Evolutionary conservation across 1,140 invertebrate genomes (phyloP), one percentile per base, ranked within the genome.

Genomic region (Melanaphis sacchari): DNA sequence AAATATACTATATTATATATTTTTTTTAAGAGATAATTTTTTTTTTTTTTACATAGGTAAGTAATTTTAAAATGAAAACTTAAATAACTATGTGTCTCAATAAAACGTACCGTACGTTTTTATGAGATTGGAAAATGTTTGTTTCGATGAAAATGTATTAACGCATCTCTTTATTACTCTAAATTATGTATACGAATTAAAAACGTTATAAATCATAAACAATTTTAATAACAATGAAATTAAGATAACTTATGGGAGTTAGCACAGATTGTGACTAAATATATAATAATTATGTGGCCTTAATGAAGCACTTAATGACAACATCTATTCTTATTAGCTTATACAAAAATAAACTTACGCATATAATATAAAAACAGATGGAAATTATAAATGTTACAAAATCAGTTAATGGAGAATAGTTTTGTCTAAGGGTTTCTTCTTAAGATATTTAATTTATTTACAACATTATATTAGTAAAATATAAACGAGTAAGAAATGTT

Each of bases 281-380:
- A 52, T 89, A 54, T 15, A 54, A 54, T 89, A 54, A 54, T 89
- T 54, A 89, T 89, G 88, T 54, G 88, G 36, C 36, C 49, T 89
- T 89, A 54, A 89, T 89, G 88, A 89, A 40, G 46, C 88, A 89
- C 87, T 89, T 52, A 89, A 89, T n/a, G n/a, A n/a, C n/a, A n/a
- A 89, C n/a, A 22, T 52, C 15, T 22, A 89, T 89, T 54, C 46
- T 89, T 89, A 40, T 40, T 89, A 52, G 46, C 87, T 89, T 52
- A 52, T 89, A 49, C n/a, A 22, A 52, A 52, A 15, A 89, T 9
- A 54, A 38, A 89, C 46, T 89, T 89, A 89, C 46, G 88, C 9
- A 52, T 54, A 54, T 40, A 54, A 54, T 40, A 54, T 89, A 89
- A 89, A 54, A 54, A 49, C 46, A 52, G 24, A 89, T 36, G 3